Evolutionary conservation across 1,140 invertebrate genomes (phyloP).

Genomic region (Drosophila repleta): DNA sequence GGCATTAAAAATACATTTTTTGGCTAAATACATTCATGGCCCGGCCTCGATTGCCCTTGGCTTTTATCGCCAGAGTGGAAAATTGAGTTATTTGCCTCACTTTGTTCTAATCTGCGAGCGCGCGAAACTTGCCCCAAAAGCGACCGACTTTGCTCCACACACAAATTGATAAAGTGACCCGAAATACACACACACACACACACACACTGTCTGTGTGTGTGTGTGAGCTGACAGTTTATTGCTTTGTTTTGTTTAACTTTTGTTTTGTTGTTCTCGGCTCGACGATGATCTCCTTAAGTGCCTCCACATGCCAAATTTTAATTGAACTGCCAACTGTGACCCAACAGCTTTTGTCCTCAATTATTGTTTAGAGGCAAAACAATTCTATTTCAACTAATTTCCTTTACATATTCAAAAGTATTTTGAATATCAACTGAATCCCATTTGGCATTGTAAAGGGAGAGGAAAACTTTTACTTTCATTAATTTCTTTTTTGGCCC

Average conservation of each 20-base stretch:
- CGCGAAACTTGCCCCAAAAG: conserved; percentile 28
- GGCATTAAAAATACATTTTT: conserved; percentile 71
- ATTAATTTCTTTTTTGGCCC: no score
- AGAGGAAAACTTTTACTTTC: no score
- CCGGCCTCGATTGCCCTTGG: conserved; percentile 11
- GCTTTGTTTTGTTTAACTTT: conserved; percentile 30
- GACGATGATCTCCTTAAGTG: conserved; percentile 21
- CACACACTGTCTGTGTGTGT: conserved; percentile 6
- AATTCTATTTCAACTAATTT: not conserved
- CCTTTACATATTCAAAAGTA: not conserved
- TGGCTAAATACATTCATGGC: conserved; percentile 38
- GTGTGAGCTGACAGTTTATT: conserved; percentile 20
- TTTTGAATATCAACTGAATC: not conserved
- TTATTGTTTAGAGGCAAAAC: no score
- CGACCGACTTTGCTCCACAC: conserved; percentile 27
- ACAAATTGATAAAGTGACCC: conserved; percentile 51
- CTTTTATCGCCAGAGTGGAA: conserved; percentile 78
- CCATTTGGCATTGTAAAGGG: no score
- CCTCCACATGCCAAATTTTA: conserved; percentile 12
- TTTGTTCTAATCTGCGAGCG: conserved; percentile 33
- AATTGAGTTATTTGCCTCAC: conserved; percentile 69
- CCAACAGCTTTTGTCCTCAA: no score
- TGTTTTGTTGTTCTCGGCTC: not conserved
- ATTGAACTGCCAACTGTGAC: not conserved
- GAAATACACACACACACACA: conserved; percentile 10